phyloP scores from a whole-genome alignment of 2,797 vertebrate species.

The Merluccius polli region DNA sequence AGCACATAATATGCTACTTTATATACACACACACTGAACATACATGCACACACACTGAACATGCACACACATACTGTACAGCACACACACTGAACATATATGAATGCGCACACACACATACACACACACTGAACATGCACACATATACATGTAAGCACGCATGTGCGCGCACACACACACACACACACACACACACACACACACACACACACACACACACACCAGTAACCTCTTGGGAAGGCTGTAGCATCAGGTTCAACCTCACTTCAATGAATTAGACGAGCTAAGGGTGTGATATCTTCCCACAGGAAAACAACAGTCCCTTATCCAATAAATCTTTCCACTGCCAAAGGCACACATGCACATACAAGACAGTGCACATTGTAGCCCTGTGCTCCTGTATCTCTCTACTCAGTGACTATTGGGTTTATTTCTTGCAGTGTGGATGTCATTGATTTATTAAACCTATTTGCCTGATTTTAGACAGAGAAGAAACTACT shows the following conservation, averaged over 20 bases:
- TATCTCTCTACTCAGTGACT: neutral
- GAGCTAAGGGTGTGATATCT: neutral
- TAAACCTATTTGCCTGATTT: too few relatives aligned
- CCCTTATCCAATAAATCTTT: neutral
- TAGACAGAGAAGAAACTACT: neutral
- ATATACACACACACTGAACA: too few relatives aligned
- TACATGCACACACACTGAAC: slow-evolving; percentile 9
- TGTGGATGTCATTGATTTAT: neutral
- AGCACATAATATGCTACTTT: slow-evolving; percentile 41
- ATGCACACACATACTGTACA: slow-evolving; percentile 11
- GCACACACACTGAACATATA: neutral
- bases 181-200: slow-evolving; percentile 2
- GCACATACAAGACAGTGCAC: neutral
- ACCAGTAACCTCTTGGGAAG: neutral
- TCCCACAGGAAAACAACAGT: neutral
- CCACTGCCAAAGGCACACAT: neutral
- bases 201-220: neutral
- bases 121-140: neutral
- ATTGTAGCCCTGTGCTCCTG: neutral
- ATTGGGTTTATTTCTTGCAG: neutral
- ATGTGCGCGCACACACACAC: neutral
- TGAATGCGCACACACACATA: too few relatives aligned
- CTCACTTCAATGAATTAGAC: neutral
- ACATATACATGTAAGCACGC: neutral
- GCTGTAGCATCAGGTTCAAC: neutral